Evolutionary conservation across 2,113 vertebrate species (phyloP).

Genomic region (Pristiophorus japonicus): DNA sequence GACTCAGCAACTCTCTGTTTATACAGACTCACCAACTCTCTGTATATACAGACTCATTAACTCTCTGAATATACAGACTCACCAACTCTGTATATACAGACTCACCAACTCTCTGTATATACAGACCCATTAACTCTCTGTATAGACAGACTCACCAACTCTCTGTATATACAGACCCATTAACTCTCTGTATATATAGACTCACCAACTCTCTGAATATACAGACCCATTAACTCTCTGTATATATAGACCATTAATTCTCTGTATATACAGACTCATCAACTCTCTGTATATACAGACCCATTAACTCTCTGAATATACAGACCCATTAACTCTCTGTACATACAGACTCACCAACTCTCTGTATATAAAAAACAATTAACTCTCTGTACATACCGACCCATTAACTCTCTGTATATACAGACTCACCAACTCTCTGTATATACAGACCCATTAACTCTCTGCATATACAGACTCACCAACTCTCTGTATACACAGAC

Average conservation of each 20-base stretch:
- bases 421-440: background rate
- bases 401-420: no score
- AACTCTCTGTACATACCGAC: no score
- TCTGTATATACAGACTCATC: background rate
- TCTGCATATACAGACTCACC: no score
- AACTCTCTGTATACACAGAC: background rate
- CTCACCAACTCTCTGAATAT: no score
- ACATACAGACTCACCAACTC: background rate
- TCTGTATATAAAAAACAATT: background rate
- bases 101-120: no score
- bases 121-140: no score
- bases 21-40: no score
- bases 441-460: background rate
- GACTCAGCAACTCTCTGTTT: background rate
- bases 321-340: background rate
- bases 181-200: no score
- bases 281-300: background rate
- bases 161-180: background rate
- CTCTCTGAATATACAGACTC: no score
- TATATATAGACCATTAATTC: background rate
- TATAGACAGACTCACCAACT: background rate
- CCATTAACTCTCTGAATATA: background rate
- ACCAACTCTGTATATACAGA: no score
- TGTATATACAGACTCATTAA: no score
- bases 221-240: background rate